Evolutionary conservation across 2,797 vertebrate genomes (phyloP), one percentile per base, ranked within the genome.

Genomic region (Pelodytes ibericus): DNA sequence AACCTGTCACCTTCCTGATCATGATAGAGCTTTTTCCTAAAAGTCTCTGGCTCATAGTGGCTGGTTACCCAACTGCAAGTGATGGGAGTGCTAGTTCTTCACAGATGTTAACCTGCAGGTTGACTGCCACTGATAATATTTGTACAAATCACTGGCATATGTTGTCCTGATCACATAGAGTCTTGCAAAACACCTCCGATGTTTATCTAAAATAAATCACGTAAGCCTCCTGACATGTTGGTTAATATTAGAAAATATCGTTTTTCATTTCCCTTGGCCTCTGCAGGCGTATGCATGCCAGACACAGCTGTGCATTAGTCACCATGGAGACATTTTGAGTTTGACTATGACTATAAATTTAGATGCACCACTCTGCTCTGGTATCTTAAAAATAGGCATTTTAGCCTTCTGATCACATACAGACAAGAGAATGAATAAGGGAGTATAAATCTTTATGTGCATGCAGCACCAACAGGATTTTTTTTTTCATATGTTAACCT

Each of bases 291-390:
- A 51, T 67, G 62, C 29, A 60, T 72, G 47, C 75, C 27, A 47
- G 62, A 57, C 71, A 72, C 63, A 72, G 56, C 56, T 67, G 62
- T 67, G 75, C 75, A 78, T 78, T 78, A 78, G 75, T 78, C 62
- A 78, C 75, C 75, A 78, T 78, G 70, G 75, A 78, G 70, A 78
- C 63, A 72, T 72, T 72, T 72, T 9, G 62, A 72, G 69, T 67
- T 72, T 62, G 70, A 78, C 75, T 78, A 66, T 60, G 59, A 78
- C 75, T 72, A 78, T 78, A 78, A 78, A 78, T 78, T 72, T 78
- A 77, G 75, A 77, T 77, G 75, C 62, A 51, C 61, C 39, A 26
- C 75, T 66, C 41, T 20, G 36, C 75, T 72, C 72, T 71, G 62
- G 68, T 77, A 58, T 71, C 68, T 65, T 30, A 64, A 77, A 77